Base-by-base conservation (phyloP, 2,113 vertebrate genomes). In the Scophthalmus maximus region DNA sequence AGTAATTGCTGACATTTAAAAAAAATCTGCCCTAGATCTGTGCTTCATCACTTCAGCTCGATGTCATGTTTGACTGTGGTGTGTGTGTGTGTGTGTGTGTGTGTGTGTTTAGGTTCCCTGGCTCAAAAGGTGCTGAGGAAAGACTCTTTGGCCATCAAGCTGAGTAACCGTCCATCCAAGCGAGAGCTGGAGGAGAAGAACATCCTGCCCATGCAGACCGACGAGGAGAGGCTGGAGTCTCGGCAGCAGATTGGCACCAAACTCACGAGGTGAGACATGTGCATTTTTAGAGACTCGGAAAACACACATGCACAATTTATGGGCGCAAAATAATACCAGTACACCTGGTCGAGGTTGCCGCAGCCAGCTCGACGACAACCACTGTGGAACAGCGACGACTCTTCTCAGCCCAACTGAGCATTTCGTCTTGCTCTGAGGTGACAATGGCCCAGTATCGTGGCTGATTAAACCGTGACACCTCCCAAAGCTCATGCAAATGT, bases 171-270 rank as follows among this genome's bases (percentile, higher is more conserved):
- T 84, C 98, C 98, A 27, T 98, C 96, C 64, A 98, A 97, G 74
- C 81, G 96, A 77, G 98, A 99, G 77, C 93, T 99, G 78, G 96
- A 99, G 87, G 98, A 99, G 71, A 99, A 98, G 92, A 99, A 99
- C 87, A 99, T 99, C 88, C 94, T 99, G 26, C 98, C 97, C 65
- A 92, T 96, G 92, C 97, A 99, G 92, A 98, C 97, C 0, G 97
- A 99, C 18, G 97, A 99, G 47, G 97, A 99, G 87, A 91, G 97
- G 25, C 93, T 98, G 0, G 97, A 99, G 86, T 94, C 97, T 40
- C 92, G 97, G 87, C 98, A 99, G 89, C 97, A 97, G 90, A 99
- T 99, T 23, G 98, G 98, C 83, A 98, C 95, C 85, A 98, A 98
- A 88, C 95, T 99, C 68, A 99, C 95, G 80, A 95, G 98, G 98